Evolutionary conservation across 2,888 invertebrate genomes (phyloP), one percentile per base, ranked within the genome.

Genomic region (Xanthorhoe designata): DNA sequence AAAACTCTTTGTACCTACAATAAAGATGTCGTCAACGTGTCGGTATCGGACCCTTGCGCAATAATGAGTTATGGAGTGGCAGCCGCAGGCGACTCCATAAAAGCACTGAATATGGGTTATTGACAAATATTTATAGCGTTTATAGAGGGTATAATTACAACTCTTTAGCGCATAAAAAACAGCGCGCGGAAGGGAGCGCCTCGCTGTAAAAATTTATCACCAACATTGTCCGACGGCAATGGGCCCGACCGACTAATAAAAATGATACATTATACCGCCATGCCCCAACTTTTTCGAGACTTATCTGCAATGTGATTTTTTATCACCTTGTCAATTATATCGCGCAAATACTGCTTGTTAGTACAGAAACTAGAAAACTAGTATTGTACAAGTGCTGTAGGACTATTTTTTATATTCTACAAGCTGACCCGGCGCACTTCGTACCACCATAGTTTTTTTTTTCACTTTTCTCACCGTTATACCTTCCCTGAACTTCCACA

Each of bases 121-220:
- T 92, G 92, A 91, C 92, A 92, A 92, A 92, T 92, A 92, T 92
- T 92, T 92, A 92, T 91, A 89, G 88, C 87, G 87, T 90, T 92
- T 91, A 91, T 92, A 91, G 86, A 91, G 89, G 88, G 89, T 88
- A 91, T 92, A 93, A 93, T 93, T 92, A 92, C 91, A 92, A 92
- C 91, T 93, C 91, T 92, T 92, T 92, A 88, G 87, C 87, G 86
- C 89, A 89, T 92, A 92, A 92, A 92, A 91, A 90, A 86, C 82
- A 78, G 71, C 79, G 78, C 77, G 75, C 81, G 83, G 87, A 91
- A 91, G 91, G 92, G 91, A 90, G 91, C 85, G 87, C 75, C 78
- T 77, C 79, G 87, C 79, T 87, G 86, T 89, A 84, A 87, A 91
- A 89, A 88, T 88, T 89, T 90, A 91, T 91, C 86, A 85, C 87